Percentiles rank a stretch among this genome's conserved stretches.
Conservation (phyloP, 2,888 invertebrate species). For the Dryobota labecula region DNA sequence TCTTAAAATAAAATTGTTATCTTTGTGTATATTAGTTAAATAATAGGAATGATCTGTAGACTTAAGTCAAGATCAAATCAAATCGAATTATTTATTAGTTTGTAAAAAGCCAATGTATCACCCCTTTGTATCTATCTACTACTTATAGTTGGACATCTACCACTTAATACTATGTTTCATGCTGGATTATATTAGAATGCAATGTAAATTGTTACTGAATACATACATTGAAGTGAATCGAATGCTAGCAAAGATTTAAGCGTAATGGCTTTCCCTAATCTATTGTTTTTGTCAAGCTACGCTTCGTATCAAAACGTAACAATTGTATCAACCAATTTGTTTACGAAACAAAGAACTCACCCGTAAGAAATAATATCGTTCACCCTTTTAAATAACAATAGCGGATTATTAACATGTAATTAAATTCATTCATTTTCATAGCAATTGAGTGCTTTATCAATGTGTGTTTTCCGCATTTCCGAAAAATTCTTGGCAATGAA, state of each 20-base stretch:
- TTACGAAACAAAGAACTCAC: slow-evolving; percentile 9
- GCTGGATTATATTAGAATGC: too few relatives aligned
- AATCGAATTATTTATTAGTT: not conserved
- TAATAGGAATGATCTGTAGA: not conserved
- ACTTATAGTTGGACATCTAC: too few relatives aligned
- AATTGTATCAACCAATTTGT: not conserved
- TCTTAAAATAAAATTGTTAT: too few relatives aligned
- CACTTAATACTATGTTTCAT: too few relatives aligned
- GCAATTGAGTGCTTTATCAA: slow-evolving; percentile 30
- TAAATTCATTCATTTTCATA: slow-evolving; percentile 32
- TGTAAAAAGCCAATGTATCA: too few relatives aligned
- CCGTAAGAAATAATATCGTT: not conserved
- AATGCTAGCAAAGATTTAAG: not conserved
- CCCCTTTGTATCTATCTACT: too few relatives aligned
- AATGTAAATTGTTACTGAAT: too few relatives aligned
- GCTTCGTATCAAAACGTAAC: not conserved
- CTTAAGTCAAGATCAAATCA: not conserved
- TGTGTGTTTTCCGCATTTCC: slow-evolving; percentile 20
- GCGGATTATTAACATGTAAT: slow-evolving; percentile 41
- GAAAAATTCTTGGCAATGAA: slow-evolving; percentile 29
- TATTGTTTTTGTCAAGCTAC: not conserved
- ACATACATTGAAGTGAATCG: too few relatives aligned
- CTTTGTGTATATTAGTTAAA: too few relatives aligned
- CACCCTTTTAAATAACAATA: slow-evolving; percentile 21
- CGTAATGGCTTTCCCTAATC: not conserved